Evolutionary conservation across 2,888 invertebrate genomes (phyloP), one percentile per base, ranked within the genome.

Genomic region (Crocallis elinguaria): DNA sequence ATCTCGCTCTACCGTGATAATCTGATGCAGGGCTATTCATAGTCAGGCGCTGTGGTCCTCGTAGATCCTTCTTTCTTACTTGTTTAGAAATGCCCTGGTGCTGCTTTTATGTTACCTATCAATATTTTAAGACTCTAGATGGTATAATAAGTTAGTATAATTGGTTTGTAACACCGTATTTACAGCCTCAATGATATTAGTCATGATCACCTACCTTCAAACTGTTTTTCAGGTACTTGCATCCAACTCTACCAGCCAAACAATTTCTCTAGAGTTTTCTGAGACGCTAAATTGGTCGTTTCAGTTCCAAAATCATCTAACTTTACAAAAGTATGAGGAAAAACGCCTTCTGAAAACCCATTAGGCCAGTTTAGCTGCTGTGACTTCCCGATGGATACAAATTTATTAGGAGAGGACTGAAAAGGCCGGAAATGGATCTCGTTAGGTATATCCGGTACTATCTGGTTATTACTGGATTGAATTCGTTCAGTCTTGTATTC

Each of bases 261-360:
- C 56, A 65, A 65, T 39, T 61, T 60, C 35, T 50, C 51, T 32
- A 60, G 43, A 29, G 37, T 32, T 19, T 45, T 41, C 14, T 36
- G 32, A 8, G 45, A 58, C 45, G 39, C 45, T 35, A 25, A 58
- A 27, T 58, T 57, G n/a, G 25, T 6, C 3, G 41, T 29, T 25
- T 64, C 54, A 16, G 68, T 67, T 35, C 64, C 73, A 62, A 71
- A 74, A 39, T 63, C 66, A 42, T 77, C 71, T 63, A 77, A 68
- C 56, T 69, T 64, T 56, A 71, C 69, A 39, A 70, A 73, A 33
- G 66, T 60, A 44, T 73, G 65, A 3, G 77, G 75, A 33, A 71
- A 72, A 17, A 65, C 48, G 43, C 68, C 72, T 3, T 69, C 62
- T 16, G 57, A 51, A 7, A 66, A 53, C 7, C 33, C 33, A 46